Evolutionary conservation across 2,888 invertebrate species (phyloP).

Genomic region (Acrocyrtus sp.): DNA sequence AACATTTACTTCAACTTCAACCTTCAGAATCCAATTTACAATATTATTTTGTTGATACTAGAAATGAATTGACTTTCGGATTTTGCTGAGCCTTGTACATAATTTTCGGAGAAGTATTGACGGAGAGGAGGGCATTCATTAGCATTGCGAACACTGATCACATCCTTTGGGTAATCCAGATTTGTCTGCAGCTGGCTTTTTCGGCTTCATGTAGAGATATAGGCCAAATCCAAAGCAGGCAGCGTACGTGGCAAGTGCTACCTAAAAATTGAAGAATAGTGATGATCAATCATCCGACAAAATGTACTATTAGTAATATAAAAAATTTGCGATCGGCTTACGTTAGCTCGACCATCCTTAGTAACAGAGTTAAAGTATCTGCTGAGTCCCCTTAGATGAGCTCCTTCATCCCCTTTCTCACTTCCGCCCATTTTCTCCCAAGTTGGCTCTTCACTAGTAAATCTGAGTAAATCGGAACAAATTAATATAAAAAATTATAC

Average conservation of each 20-base stretch:
- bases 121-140: too few species aligned
- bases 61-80: too few species aligned
- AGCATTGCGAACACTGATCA: too few species aligned
- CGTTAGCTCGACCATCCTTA: constrained; percentile 45
- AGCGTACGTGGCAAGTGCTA: constrained; percentile 47
- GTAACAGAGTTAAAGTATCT: constrained; percentile 48
- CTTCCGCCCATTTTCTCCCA: constrained; percentile 18
- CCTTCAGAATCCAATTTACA: too few species aligned
- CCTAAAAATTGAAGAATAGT: constrained; percentile 19
- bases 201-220: constrained; percentile 17
- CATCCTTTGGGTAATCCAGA: not conserved
- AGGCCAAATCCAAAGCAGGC: constrained; percentile 26
- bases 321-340: constrained; percentile 10
- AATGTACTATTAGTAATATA: not conserved
- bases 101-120: too few species aligned
- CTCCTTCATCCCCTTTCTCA: constrained; percentile 14
- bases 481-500: not conserved
- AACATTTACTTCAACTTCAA: too few species aligned
- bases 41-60: too few species aligned
- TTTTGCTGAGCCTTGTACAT: too few species aligned
- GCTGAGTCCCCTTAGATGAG: constrained; percentile 35
- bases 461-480: not conserved
- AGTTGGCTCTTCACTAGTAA: not conserved
- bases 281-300: not conserved
- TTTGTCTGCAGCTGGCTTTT: constrained; percentile 19